Base-by-base conservation (phyloP, 1,140 invertebrate genomes). In the Agraylea sexmaculata region DNA sequence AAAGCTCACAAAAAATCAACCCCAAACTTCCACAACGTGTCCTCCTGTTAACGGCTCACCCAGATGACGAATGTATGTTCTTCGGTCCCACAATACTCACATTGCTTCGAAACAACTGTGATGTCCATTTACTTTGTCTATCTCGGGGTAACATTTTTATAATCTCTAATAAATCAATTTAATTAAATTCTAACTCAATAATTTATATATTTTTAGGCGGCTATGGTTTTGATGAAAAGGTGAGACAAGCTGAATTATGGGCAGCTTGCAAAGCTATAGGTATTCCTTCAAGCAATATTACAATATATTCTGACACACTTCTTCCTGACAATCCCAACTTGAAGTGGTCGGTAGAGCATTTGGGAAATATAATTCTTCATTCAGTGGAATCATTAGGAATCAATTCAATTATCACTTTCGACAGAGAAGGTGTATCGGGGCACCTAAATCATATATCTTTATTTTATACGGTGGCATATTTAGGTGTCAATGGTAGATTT, bases 61-160 rank as follows among this genome's bases (percentile, higher is more conserved):
- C 94, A 6, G 93, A 96, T 63, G 89, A 93, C 57, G 93, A 98
- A 60, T 89, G 87, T 46, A 97, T 97, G 93, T 98, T 98, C 61
- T 97, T 97, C 61, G 88, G 88, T 1, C 94, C 93, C 5, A 77
- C 87, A 15, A 78, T 97, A 42, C 69, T 87, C 43, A 74, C 71
- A 57, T 71, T 78, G 23, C 75, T 69, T 51, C 67, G 75, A 21
- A 69, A 68, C 47, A 69, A 64, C 50, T 78, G 64, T 51, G 65
- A 72, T 49, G 69, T 94, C 29, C 82, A 84, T 58, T 49, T 97
- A 16, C 65, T 96, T 13, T 96, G 91, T 63, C 65, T 96, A 40
- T 84, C 87, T 6, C 77, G 76, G 59, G 90, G 90, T 86, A 68
- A 56, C 50, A 47, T 32, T 22, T 1, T 48, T 25, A 20, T 42